Conservation (phyloP, 2,888 invertebrate genomes). For the Diadromus collaris region DNA sequence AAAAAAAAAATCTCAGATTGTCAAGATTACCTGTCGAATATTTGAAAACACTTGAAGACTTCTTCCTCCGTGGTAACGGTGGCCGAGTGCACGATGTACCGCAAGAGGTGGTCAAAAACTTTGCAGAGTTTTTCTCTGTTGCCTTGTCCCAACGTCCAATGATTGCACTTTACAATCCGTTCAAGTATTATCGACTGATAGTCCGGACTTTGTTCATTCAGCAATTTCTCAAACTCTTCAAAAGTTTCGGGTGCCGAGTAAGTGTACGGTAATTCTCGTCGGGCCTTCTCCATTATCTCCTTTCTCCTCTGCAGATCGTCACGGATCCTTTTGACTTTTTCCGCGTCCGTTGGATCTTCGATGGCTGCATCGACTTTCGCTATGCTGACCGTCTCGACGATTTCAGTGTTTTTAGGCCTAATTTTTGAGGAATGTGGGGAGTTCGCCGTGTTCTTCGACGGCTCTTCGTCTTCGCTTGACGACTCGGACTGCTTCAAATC, state of each 20-base stretch:
- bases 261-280: slow-evolving; percentile 83
- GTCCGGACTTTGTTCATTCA: slow-evolving; percentile 83
- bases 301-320: slow-evolving; percentile 78
- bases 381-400: slow-evolving; percentile 45
- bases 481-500: slow-evolving; percentile 64
- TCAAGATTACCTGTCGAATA: slow-evolving; percentile 81
- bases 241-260: slow-evolving; percentile 84
- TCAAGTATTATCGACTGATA: slow-evolving; percentile 88
- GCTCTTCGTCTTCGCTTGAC: slow-evolving; percentile 63
- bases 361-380: slow-evolving; percentile 48
- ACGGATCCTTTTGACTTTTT: slow-evolving; percentile 70
- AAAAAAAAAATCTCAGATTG: neutral
- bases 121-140: slow-evolving; percentile 89
- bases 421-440: slow-evolving; percentile 18
- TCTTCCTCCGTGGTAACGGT: slow-evolving; percentile 75
- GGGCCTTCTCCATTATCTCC: slow-evolving; percentile 82
- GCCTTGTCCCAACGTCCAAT: slow-evolving; percentile 89
- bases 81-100: slow-evolving; percentile 86
- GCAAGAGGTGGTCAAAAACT: slow-evolving; percentile 89
- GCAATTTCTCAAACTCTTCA: slow-evolving; percentile 84
- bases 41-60: slow-evolving; percentile 82
- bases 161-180: slow-evolving; percentile 93
- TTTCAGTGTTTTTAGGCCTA: slow-evolving; percentile 32
- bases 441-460: slow-evolving; percentile 38
- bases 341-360: slow-evolving; percentile 54